phyloP scores from a whole-genome alignment of 2,888 invertebrate species.

The Carterocephalus palaemon region DNA sequence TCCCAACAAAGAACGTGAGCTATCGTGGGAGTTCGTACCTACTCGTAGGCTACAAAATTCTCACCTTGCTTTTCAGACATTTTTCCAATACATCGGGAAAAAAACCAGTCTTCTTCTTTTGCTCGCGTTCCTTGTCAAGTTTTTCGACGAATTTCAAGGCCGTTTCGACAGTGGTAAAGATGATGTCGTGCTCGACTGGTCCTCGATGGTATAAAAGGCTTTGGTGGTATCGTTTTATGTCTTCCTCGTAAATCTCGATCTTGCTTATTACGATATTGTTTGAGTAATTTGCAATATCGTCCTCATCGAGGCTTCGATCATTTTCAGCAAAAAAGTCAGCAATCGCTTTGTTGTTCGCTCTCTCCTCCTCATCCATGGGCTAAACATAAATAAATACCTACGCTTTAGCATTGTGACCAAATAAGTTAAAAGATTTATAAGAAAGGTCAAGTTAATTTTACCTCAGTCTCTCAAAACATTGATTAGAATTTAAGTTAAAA shows the following conservation, averaged over 20 bases:
- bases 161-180: constrained; percentile 4
- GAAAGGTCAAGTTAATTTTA: too few relatives aligned
- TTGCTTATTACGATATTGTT: constrained; percentile 10
- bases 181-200: constrained; percentile 9
- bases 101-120: not conserved
- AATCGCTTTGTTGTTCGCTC: not conserved
- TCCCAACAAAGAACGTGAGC: too few relatives aligned
- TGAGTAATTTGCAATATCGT: not conserved
- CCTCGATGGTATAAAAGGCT: not conserved
- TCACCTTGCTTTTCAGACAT: constrained; percentile 14
- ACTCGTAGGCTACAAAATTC: constrained; percentile 3
- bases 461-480: too few relatives aligned
- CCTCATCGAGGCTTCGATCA: not conserved
- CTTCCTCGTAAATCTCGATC: constrained; percentile 14
- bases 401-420: not conserved
- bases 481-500: too few relatives aligned
- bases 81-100: constrained; percentile 5
- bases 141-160: constrained; percentile 12
- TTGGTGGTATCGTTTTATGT: constrained; percentile 6
- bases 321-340: constrained; percentile 10
- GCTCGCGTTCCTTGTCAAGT: not conserved
- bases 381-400: not conserved
- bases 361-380: constrained; percentile 1
- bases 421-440: too few relatives aligned
- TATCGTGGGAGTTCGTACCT: too few relatives aligned